Base-by-base conservation (phyloP, 2,797 vertebrate species). In the Prunella strophiata region DNA sequence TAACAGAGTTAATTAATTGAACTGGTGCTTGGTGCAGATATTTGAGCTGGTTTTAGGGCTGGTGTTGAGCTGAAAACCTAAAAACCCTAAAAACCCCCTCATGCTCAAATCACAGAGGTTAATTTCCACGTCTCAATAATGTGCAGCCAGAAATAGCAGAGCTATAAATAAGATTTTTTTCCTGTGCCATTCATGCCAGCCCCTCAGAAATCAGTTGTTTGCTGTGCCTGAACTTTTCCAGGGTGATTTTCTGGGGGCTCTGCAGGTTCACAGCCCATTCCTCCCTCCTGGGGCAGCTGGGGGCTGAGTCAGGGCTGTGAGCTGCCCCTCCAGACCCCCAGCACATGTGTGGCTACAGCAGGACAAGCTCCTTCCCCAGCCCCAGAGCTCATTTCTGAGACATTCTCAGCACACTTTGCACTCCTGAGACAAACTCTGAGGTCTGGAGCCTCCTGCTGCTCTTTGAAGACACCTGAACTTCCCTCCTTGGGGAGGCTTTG, bases 111-210 rank as follows among this genome's bases (percentile, higher is more conserved):
- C 43, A 38, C 0, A 40, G 32, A 71, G 18, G 34, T 14, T 13
- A 43, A 30, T 54, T 72, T 50, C 20, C 16, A 51, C 13, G 17
- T 25, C 73, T 68, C 68, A 14, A 29, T 83, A 45, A 52, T 13
- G 30, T 34, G 43, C 63, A 59, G 50, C 45, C 79, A 89, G 79
- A 87, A 89, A 80, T 18, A 85, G 75, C 34, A 51, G 9, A 58
- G 85, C 47, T 88, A 93, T 82, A 89, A 88, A 76, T 74, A 66
- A 80, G 13, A 13, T 59, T 70, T 74, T 52, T 29, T 38, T 71
- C 42, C 65, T 59, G 67, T 89, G 48, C 55, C 25, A 20, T 79
- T 68, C 59, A 57, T 11, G 25, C 25, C 19, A 73, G 13, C n/a
- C 43, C 50, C 3, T 43, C 2, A 2, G 47, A 62, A 79, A 77